Evolutionary conservation across 2,888 invertebrate species (phyloP), one percentile per base, ranked within the genome.

Genomic region (Amphipoea lucens): DNA sequence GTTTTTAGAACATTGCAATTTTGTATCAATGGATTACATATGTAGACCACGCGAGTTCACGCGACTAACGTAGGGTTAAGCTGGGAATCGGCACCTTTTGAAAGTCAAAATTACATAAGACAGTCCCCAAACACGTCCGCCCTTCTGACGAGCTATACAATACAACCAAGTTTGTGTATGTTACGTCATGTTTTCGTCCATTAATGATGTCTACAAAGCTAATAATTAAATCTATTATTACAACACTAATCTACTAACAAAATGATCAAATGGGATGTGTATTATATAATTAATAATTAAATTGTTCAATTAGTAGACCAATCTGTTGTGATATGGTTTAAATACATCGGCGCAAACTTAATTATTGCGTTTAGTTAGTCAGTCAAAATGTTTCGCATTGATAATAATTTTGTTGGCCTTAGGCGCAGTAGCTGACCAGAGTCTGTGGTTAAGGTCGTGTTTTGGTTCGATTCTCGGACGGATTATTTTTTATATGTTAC

Each of bases 271-370:
- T 36, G 29, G 5, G n/a, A 17, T 42, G 51, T 76, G 66, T 66
- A 68, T 17, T 67, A 65, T 84, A 77, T 2, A 4, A 2, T 40
- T 2, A 4, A 75, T 70, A 76, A 84, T 84, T 66, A 63, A 67
- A 60, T 69, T 17, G 2, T 48, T 20, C 40, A 65, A 76, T 69
- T 40, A 57, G 76, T 76, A 76, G 4, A 40, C 2, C 29, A 48
- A 63, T 69, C 17, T 76, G 48, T 51, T 78, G 60, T 68, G 60
- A 62, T 78, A 36, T 40, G 3, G 40, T 75, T 82, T 62, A 4
- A 63, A 68, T 54, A 29, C 17, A 57, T 29, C 14, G 20, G 23
- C 29, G 23, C 40, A 14, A 82, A 74, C n/a, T 4, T 11, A 66
- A 40, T 67, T 62, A 40, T 67, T 62, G 20, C 45, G 20, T 60